phyloP scores from a whole-genome alignment of 2,888 invertebrate species.

The Oxyscelio sp. region DNA sequence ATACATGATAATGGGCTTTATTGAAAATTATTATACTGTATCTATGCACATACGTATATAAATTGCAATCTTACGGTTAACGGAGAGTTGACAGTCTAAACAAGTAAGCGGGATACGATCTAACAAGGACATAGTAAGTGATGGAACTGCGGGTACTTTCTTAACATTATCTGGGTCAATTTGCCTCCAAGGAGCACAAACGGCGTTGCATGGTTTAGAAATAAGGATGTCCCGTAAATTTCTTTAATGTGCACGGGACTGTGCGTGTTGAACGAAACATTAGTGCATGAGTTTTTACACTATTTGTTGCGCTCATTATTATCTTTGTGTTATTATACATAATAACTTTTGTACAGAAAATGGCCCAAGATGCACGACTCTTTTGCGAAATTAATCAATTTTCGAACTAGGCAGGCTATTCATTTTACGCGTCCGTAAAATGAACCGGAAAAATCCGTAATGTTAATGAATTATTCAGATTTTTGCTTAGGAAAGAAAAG shows the following conservation, averaged over 20 bases:
- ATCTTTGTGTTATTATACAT: slow-evolving; percentile 31
- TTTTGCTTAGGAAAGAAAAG: slow-evolving; percentile 59
- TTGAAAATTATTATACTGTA: no score
- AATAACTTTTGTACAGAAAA: slow-evolving; percentile 24
- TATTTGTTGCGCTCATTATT: slow-evolving; percentile 27
- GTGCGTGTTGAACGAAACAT: slow-evolving; percentile 45
- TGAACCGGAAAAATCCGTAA: slow-evolving; percentile 7
- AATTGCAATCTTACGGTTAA: slow-evolving; percentile 77
- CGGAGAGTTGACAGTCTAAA: slow-evolving; percentile 42
- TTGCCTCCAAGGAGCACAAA: slow-evolving; percentile 44
- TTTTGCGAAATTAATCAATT: slow-evolving; percentile 35
- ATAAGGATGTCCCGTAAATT: slow-evolving; percentile 60
- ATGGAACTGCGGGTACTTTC: slow-evolving; percentile 49
- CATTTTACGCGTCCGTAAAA: no score
- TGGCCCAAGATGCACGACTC: neutral
- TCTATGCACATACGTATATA: slow-evolving; percentile 83
- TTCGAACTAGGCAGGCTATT: no score
- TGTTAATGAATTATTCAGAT: slow-evolving; percentile 26
- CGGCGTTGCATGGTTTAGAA: slow-evolving; percentile 43
- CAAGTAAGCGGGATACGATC: slow-evolving; percentile 7
- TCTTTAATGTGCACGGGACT: slow-evolving; percentile 43
- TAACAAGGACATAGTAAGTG: slow-evolving; percentile 32
- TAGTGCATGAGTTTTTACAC: slow-evolving; percentile 33
- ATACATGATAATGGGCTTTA: no score
- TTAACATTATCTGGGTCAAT: slow-evolving; percentile 69